These are phyloP conservation scores for Serrognathus titanus DNA, from an alignment of 2,888 invertebrate species.

Conservation along the genomic window DNA sequence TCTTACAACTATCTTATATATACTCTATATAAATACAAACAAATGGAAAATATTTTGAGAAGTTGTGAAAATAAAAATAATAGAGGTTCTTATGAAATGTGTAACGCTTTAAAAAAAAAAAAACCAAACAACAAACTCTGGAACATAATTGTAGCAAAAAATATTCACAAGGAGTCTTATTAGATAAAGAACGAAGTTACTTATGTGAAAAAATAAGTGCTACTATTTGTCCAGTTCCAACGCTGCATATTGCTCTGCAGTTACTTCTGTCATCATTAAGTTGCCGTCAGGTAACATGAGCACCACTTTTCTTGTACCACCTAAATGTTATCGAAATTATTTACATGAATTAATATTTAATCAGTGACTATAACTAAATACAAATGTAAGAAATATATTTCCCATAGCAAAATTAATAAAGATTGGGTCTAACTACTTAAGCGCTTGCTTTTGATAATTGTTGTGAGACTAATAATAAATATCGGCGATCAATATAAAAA, in stretches of 20 bases:
- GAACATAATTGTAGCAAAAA: background rate
- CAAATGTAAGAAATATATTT: too few relatives aligned
- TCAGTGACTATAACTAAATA: too few relatives aligned
- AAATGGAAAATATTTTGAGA: slow-evolving; percentile 7
- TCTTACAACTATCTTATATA: slow-evolving; percentile 17
- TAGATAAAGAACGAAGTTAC: background rate
- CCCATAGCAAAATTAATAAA: too few relatives aligned
- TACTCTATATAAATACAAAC: slow-evolving; percentile 16
- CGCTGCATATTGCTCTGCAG: slow-evolving; percentile 79
- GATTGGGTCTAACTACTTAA: too few relatives aligned
- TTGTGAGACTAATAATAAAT: too few relatives aligned
- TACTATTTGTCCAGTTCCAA: slow-evolving; percentile 45
- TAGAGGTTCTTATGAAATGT: background rate
- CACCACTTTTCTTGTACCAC: slow-evolving; percentile 79
- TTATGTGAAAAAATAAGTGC: slow-evolving; percentile 3
- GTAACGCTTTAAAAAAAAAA: background rate
- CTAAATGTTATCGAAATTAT: slow-evolving; percentile 48
- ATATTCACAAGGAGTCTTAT: slow-evolving; percentile 10
- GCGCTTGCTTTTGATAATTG: too few relatives aligned
- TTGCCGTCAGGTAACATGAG: slow-evolving; percentile 81
- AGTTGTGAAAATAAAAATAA: slow-evolving; percentile 11
- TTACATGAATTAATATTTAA: too few relatives aligned
- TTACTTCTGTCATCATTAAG: slow-evolving; percentile 82
- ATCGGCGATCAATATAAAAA: too few relatives aligned
- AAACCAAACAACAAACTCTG: slow-evolving; percentile 6